Conservation (phyloP, 2,113 vertebrate species). For the Oreochromis spilurus region DNA sequence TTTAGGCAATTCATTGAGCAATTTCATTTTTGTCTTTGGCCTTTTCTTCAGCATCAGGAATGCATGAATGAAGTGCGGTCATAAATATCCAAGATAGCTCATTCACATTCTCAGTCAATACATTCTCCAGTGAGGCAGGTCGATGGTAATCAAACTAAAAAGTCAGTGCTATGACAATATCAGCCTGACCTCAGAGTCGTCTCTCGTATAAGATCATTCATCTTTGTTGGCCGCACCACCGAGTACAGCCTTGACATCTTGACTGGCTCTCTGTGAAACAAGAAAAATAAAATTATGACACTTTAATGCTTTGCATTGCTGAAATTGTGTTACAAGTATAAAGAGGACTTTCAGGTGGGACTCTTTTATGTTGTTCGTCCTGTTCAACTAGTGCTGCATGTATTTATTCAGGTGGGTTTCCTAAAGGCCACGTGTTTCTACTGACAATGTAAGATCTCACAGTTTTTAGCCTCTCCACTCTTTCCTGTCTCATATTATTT, state of each 20-base stretch:
- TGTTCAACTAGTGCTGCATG: not conserved
- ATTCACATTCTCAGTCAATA: slow-evolving; percentile 31
- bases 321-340: not conserved
- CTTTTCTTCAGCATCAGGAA: slow-evolving; percentile 20
- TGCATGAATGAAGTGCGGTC: not conserved
- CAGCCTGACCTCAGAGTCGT: slow-evolving; percentile 7
- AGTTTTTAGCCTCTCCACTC: not conserved
- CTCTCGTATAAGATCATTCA: not conserved
- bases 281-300: not conserved
- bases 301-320: not conserved
- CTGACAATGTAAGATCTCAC: not conserved
- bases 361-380: not conserved
- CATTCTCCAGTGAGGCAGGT: slow-evolving; percentile 5
- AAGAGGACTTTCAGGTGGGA: not conserved
- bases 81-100: slow-evolving; percentile 39
- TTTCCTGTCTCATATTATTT: not conserved
- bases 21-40: slow-evolving; percentile 3
- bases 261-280: not conserved
- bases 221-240: not conserved
- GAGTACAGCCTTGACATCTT: not conserved
- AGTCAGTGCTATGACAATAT: slow-evolving; percentile 17
- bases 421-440: not conserved
- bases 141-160: slow-evolving; percentile 28
- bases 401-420: not conserved
- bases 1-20: not conserved